phyloP scores from a whole-genome alignment of 2,113 vertebrate genomes.

The Eolophus roseicapilla region DNA sequence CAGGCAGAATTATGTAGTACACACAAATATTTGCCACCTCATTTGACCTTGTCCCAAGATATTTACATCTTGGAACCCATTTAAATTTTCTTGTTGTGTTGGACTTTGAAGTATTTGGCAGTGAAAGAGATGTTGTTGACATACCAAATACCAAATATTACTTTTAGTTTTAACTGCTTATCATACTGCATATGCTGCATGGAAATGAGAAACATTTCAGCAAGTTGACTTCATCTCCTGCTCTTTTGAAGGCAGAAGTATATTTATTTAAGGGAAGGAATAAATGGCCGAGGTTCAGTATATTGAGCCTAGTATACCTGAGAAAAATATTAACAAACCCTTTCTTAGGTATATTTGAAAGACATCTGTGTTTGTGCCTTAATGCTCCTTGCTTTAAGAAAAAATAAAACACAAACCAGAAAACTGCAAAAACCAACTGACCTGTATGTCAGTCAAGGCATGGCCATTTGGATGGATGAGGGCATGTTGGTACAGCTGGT shows the following conservation, averaged over 20 bases:
- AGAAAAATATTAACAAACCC: constrained; percentile 23
- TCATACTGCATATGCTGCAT: constrained; percentile 16
- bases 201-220: constrained; percentile 54
- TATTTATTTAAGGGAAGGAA: constrained; percentile 28
- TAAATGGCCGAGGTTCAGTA: constrained; percentile 1
- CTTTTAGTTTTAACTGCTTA: constrained; percentile 56
- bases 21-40: constrained; percentile 67
- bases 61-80: constrained; percentile 68
- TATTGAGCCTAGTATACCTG: neutral
- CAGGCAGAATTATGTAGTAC: neutral
- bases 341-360: constrained; percentile 13
- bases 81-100: constrained; percentile 62
- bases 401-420: neutral
- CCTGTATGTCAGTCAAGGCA: neutral
- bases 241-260: constrained; percentile 4
- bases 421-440: neutral
- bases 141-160: constrained; percentile 52
- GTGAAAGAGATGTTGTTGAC: constrained; percentile 67
- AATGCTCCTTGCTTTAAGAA: neutral
- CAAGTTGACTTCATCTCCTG: constrained; percentile 13
- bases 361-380: neutral
- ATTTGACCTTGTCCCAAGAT: constrained; percentile 70
- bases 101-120: constrained; percentile 64
- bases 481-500: rapidly evolving
- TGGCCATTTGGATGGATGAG: neutral